Base-by-base conservation (phyloP, 2,113 vertebrate genomes). In the Oxygymnocypris stewartii region DNA sequence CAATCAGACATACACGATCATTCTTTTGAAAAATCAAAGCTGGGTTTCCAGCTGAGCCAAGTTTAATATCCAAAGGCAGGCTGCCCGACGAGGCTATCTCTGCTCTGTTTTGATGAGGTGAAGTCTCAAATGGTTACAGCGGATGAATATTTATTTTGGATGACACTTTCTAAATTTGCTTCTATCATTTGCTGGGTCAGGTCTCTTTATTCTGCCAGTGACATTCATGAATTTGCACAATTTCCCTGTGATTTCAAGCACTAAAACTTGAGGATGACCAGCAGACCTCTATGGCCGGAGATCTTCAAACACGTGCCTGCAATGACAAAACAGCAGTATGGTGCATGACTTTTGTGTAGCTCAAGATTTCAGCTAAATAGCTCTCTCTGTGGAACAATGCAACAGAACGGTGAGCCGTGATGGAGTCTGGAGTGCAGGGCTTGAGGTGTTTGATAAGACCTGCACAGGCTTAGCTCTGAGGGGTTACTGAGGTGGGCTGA, bases 401-500 rank as follows among this genome's bases (percentile, higher is more conserved):
- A 7, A 65, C 84, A 63, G 84, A 28, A 65, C 74, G 16, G 28
- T 51, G 74, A 79, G 44, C 42, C 28, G 44, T 79, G 75, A 63
- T 78, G 57, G 59, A 85, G 84, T 79, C 63, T 85, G 42, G 63
- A 78, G 84, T 37, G 76, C 42, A 69, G 42, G 51, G 49, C 76
- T 77, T 51, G 76, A 86, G 84, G 84, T 79, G 47, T 86, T 86
- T 40, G 76, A 86, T 80, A 86, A 86, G 76, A 86, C 84, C 75
- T 86, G 79, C 74, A 85, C 74, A 78, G 74, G 73, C 74, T 77
- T 69, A 82, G 44, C 80, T 78, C 75, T 23, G 61, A 79, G 65
- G 73, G 49, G 63, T 86, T 63, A 57, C 63, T 78, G 63, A 86
- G 84, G 77, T 86, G 84, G 74, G 44, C 84, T 79, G 84, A 63